Base-by-base conservation (phyloP, 2,888 invertebrate genomes). In the Chouioia cunea region DNA sequence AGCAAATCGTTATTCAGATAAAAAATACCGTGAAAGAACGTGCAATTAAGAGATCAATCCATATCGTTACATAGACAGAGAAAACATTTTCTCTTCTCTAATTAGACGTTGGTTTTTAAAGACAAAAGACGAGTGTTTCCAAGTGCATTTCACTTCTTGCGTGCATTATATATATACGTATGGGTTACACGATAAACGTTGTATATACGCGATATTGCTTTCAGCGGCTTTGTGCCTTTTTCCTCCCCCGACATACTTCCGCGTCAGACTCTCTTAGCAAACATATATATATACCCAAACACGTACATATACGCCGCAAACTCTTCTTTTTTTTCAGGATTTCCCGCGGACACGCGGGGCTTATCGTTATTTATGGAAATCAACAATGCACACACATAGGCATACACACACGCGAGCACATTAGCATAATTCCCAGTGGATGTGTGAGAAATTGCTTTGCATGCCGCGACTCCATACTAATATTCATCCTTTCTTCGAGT, bases 281-380 rank as follows among this genome's bases (percentile, higher is more conserved):
- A 36, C 36, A 36, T 36, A 36, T 59, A 52, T 69, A 36, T 23
- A 15, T 44, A 27, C 15, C 18, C 14, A 4, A 18, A 1, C 27
- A 22, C 36, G 47, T 36, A 60, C 56, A 50, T 16, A 16, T 48
- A 10, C 60, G 22, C 22, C 58, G 58, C 23, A 4, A 16, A 16
- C 14, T 64, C 50, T 52, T 66, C 27, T 46, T n/a, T 57, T 60
- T 65, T 56, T 46, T 36, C 27, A 50, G 65, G 8, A 57, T 6
- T 50, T 47, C 50, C 44, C 12, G 44, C 50, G 15, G 58, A 27
- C 23, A n/a, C 48, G 23, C n/a, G 10, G 4, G 58, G 63, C 65
- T 73, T 73, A 73, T 73, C 73, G 70, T 73, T 73, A 70, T 73
- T 70, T 73, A 73, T 73, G 70, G 70, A 73, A 73, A 70, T 73